These are phyloP conservation scores for Amphiprion percula DNA, from an alignment of 2,113 vertebrate species.

Conservation along the genomic window DNA sequence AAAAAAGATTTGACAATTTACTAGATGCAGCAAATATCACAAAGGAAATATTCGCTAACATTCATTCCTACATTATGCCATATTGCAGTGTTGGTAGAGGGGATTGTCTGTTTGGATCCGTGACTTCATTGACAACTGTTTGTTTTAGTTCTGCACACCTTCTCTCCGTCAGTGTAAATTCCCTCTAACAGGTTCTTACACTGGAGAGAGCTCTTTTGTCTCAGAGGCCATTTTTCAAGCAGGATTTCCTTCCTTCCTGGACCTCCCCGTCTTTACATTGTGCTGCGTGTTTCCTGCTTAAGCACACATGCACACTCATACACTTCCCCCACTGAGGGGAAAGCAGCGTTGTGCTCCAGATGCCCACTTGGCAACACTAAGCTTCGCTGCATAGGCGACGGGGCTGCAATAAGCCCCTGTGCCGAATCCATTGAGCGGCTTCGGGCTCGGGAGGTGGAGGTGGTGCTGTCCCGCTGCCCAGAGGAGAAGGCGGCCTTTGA, in stretches of 20 bases:
- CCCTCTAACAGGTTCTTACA: constrained; percentile 38
- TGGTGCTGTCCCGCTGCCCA: constrained; percentile 27
- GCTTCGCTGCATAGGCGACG: constrained; percentile 16
- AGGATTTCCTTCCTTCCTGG: constrained; percentile 88
- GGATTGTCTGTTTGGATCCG: background rate
- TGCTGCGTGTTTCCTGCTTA: constrained; percentile 82
- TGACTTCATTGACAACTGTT: background rate
- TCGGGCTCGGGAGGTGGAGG: constrained; percentile 31
- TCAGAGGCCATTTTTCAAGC: constrained; percentile 74
- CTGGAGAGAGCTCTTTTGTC: constrained; percentile 75
- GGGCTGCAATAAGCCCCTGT: constrained; percentile 16
- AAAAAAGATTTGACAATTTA: background rate
- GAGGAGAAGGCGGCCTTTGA: constrained; percentile 71
- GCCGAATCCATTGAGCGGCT: constrained; percentile 21
- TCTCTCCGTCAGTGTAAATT: constrained; percentile 34
- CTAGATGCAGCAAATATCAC: constrained; percentile 7
- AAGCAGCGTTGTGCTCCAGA: constrained; percentile 31
- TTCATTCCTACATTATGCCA: background rate
- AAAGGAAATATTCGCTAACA: constrained; percentile 1
- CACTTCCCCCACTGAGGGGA: constrained; percentile 21
- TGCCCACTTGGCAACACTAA: constrained; percentile 31
- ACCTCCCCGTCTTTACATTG: constrained; percentile 87
- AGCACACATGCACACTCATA: constrained; percentile 37
- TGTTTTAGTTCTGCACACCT: constrained; percentile 11
- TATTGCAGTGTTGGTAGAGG: background rate